Evolutionary conservation across 2,113 vertebrate species (phyloP), one percentile per base, ranked within the genome.

Genomic region (Excalfactoria chinensis): DNA sequence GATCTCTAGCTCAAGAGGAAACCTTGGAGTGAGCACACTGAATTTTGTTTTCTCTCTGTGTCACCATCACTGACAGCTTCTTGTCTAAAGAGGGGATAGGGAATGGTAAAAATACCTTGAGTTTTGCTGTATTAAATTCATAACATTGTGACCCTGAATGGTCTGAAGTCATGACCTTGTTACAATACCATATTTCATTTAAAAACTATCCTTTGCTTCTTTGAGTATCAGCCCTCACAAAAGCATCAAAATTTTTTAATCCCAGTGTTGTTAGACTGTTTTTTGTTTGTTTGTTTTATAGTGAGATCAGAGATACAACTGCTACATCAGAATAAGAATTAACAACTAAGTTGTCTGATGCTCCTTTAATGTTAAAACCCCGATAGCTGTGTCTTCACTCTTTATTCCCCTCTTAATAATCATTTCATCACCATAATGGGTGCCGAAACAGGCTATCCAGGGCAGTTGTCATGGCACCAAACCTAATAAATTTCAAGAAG

Each of bases 281-380:
- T 37, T 37, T 37, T 37, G 37, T 37, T 37, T 37, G 37, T 37
- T 37, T 37, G 37, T 37, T 37, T 93, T 91, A 88, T 66, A 85
- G 58, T 59, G 93, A 79, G 43, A 70, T 95, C 73, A 90, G 26
- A 90, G 55, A 93, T 79, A 73, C n/a, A 68, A 64, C 68, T 96
- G 85, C 44, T 82, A 76, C 59, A 79, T 77, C 48, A 95, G 84
- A 51, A 83, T 92, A 95, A 93, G 80, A 92, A 86, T 76, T 68
- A 69, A 90, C 67, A 81, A 8, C 71, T 86, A 91, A 95, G 86
- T 70, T 63, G 74, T 87, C 75, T 60, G 37, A 63, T 82, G 56
- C 49, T 94, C 12, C 37, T 80, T 82, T 92, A 67, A 58, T 18
- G 74, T 30, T 82, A 87, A 86, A 91, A 85, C 72, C 64, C 92